Base-by-base conservation (phyloP, 2,797 vertebrate genomes). In the Agapornis canus region DNA sequence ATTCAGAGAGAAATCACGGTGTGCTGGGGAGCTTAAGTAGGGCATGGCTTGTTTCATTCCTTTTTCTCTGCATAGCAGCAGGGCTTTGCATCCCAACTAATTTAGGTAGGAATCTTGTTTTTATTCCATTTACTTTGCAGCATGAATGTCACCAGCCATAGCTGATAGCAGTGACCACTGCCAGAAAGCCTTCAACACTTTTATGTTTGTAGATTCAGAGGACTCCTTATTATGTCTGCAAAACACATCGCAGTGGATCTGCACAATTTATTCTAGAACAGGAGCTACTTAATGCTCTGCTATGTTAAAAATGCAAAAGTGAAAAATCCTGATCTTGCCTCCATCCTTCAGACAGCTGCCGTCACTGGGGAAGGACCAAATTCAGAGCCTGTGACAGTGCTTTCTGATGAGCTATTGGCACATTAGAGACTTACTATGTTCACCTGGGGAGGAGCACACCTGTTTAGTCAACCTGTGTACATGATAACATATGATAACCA, bases 381-480 rank as follows among this genome's bases (percentile, higher is more conserved):
- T 72, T 76, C 47, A 19, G 73, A 70, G 78, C 48, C 56, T 49
- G 40, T 63, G 75, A 29, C 37, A 7, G 43, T 35, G 57, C 60
- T 89, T 92, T 87, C 79, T 80, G 87, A 64, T 93, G 87, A 92
- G 76, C 60, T 80, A 77, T 82, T 73, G 89, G 76, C 57, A 73
- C 68, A 54, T 90, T 80, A 94, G 83, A 84, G 86, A 57, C 65
- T 47, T 23, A 14, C 42, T 70, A 16, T 6, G 8, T 76, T 90
- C 66, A 88, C 86, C 92, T 75, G 80, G 77, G 66, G 83, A 94
- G 86, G 70, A 94, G 83, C 83, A 96, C 92, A 89, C 94, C 96
- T 96, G 88, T 90, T 94, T 69, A 75, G 56, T 31, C 61, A 83
- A 26, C 40, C 69, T 0, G 0, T 20, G 65, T 49, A 26, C 72